A percentile compares a stretch with the other conserved stretches of the same genome.
These are phyloP conservation scores for Chaetorhynchus papuensis DNA, from an alignment of 2,113 vertebrate species.

Conservation along the genomic window DNA sequence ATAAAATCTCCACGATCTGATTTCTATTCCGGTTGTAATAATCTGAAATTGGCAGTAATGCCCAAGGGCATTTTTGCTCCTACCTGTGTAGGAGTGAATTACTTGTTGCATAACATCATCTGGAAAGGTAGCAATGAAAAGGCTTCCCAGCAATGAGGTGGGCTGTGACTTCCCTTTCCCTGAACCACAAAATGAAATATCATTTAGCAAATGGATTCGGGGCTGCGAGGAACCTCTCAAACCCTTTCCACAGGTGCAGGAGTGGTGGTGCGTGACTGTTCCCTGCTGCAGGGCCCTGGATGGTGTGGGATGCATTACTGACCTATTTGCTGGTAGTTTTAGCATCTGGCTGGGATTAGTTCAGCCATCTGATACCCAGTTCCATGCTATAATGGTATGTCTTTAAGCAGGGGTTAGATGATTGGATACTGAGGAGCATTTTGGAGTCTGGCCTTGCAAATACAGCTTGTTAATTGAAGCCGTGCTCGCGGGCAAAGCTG, in stretches of 20 bases:
- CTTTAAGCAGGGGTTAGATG: neutral
- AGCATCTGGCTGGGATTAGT: neutral
- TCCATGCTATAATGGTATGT: neutral
- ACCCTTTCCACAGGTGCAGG: neutral
- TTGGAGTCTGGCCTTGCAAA: neutral
- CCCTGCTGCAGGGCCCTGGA: neutral
- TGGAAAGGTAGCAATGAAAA: neutral
- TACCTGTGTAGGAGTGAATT: neutral
- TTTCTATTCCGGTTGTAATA: neutral
- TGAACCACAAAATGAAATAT: neutral
- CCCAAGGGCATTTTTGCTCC: neutral
- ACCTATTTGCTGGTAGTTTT: neutral
- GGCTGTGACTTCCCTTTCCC: neutral
- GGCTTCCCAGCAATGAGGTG: neutral
- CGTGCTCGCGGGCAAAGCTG: neutral
- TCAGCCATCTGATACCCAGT: neutral
- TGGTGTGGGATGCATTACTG: neutral
- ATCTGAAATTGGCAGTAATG: neutral
- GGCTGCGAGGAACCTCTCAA: neutral
- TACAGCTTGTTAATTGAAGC: neutral
- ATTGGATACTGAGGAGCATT: neutral
- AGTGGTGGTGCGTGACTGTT: neutral
- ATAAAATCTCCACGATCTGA: neutral
- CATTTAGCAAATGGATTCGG: neutral
- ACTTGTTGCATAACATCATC: neutral